A percentile compares a stretch with the other conserved stretches of the same genome.
Conservation (phyloP, 30 jellyfish, hydroid and myxozoan species). For the Cassiopea andromeda region DNA sequence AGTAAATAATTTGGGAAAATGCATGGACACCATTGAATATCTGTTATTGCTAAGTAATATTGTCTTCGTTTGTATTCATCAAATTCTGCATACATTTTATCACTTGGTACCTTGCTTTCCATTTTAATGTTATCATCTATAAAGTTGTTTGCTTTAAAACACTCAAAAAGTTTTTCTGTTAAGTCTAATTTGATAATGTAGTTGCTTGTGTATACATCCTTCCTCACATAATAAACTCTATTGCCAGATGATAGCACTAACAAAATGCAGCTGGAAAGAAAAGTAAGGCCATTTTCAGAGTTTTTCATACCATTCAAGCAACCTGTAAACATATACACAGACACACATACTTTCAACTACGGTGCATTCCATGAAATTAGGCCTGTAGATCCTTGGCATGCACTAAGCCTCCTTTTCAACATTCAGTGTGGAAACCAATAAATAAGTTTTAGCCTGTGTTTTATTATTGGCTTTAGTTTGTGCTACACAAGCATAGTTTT, state of each 20-base stretch:
- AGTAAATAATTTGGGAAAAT: neutral
- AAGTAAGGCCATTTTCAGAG: neutral
- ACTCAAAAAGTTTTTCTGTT: constrained; percentile 17
- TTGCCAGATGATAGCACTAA: constrained; percentile 31
- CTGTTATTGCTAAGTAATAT: constrained; percentile 47
- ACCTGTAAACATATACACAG: no score
- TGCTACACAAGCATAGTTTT: no score
- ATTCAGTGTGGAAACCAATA: no score
- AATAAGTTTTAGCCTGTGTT: no score
- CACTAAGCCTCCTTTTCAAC: no score
- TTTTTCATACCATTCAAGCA: neutral
- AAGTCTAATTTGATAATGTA: neutral
- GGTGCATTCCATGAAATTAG: no score
- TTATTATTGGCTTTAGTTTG: no score
- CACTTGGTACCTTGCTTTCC: neutral
- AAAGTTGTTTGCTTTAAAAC: constrained; percentile 12
- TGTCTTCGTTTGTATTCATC: constrained; percentile 23
- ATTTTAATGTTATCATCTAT: neutral
- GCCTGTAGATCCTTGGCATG: no score
- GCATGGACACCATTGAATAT: constrained; percentile 57
- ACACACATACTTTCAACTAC: no score
- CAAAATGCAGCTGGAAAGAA: constrained; percentile 27
- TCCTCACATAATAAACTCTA: constrained; percentile 6
- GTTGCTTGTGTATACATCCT: constrained; percentile 44
- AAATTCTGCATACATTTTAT: constrained; percentile 6